phyloP scores from a whole-genome alignment of 2,797 vertebrate species.

The Chrysolophus pictus region DNA sequence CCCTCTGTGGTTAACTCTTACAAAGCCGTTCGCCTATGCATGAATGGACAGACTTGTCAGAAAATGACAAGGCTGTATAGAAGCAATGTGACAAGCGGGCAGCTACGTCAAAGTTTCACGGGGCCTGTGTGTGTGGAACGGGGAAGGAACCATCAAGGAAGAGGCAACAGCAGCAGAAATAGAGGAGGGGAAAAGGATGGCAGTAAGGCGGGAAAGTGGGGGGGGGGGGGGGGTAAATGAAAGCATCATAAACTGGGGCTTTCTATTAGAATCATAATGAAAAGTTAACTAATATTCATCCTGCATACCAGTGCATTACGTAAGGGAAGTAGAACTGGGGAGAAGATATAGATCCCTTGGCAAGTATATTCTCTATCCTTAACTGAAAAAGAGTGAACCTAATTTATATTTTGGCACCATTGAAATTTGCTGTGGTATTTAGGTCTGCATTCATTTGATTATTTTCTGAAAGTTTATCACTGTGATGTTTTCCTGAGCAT shows the following conservation, averaged over 20 bases:
- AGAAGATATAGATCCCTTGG: background rate
- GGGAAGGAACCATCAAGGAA: background rate
- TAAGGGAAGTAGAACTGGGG: background rate
- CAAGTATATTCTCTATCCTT: background rate
- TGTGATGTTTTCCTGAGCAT: background rate
- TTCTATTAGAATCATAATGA: accelerated
- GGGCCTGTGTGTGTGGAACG: accelerated
- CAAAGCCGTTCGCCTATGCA: background rate
- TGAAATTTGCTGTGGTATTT: background rate
- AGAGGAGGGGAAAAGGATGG: background rate
- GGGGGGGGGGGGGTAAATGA: background rate
- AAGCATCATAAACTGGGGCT: background rate
- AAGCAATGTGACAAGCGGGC: background rate
- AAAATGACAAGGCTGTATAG: accelerated
- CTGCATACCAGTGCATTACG: accelerated
- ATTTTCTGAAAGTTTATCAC: accelerated
- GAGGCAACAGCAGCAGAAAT: background rate
- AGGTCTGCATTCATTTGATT: background rate
- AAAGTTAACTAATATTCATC: background rate
- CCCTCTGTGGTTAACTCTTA: background rate
- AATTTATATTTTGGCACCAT: accelerated
- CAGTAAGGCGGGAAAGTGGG: background rate
- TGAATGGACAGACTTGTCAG: background rate
- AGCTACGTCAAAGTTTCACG: accelerated
- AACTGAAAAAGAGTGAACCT: background rate